These are phyloP conservation scores for Pangasianodon hypophthalmus DNA, from an alignment of 2,113 vertebrate species.

Conservation along the genomic window DNA sequence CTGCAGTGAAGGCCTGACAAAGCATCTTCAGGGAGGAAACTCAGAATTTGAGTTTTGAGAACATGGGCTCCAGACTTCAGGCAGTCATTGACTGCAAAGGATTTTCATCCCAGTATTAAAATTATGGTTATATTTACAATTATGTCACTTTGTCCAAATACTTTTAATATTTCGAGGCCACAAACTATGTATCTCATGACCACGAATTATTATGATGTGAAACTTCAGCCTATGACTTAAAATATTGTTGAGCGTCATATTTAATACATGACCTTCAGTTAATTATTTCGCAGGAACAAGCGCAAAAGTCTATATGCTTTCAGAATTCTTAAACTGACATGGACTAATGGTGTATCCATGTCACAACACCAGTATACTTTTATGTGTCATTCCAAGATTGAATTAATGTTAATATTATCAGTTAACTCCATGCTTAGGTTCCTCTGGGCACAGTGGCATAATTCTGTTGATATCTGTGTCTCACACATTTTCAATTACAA, in stretches of 20 bases:
- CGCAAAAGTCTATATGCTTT: background rate
- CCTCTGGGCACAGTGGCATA: background rate
- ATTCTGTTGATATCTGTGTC: too few relatives aligned
- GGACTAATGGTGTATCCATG: background rate
- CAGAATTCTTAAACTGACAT: background rate
- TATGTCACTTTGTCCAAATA: too few relatives aligned
- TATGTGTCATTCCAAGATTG: background rate
- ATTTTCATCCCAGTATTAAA: too few relatives aligned
- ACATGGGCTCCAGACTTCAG: too few relatives aligned
- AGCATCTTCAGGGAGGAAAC: too few relatives aligned
- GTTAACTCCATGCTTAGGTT: background rate
- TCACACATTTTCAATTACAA: background rate
- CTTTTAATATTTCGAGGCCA: too few relatives aligned
- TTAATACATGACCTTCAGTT: background rate
- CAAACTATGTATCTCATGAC: too few relatives aligned
- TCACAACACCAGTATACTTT: background rate
- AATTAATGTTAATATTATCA: background rate
- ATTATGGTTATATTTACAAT: too few relatives aligned
- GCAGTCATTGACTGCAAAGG: too few relatives aligned
- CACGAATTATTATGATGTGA: background rate
- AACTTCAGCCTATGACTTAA: background rate
- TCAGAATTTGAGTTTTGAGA: too few relatives aligned
- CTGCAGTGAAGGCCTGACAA: too few relatives aligned
- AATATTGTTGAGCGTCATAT: background rate
- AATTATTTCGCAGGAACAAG: background rate